Percentiles rank a stretch among this genome's conserved stretches.
Evolutionary conservation across 2,888 invertebrate genomes (phyloP).

Genomic region (Hololepta plana): DNA sequence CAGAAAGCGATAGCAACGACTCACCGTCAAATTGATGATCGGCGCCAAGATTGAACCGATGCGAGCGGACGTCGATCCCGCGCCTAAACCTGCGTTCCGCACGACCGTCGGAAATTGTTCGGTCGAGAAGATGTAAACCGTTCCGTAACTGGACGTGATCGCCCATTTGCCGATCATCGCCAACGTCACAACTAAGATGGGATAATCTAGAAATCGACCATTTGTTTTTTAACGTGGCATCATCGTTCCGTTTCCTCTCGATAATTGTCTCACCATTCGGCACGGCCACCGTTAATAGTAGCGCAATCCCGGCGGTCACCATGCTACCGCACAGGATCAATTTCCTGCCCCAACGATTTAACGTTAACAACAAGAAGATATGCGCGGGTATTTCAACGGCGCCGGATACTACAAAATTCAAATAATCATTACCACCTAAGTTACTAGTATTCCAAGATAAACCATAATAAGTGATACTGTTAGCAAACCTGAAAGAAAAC

Average conservation of each 20-base stretch:
- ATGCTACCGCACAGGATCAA: slow-evolving; percentile 49
- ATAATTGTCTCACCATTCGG: slow-evolving; percentile 29
- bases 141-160: slow-evolving; percentile 55
- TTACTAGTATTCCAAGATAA: slow-evolving; percentile 57
- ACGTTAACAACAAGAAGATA: slow-evolving; percentile 40
- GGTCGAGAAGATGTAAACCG: slow-evolving; percentile 53
- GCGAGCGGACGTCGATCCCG: slow-evolving; percentile 41
- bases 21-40: slow-evolving; percentile 36
- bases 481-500: slow-evolving; percentile 56
- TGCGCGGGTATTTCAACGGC: slow-evolving; percentile 63
- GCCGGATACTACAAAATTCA: slow-evolving; percentile 59
- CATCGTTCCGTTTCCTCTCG: no score
- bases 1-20: slow-evolving; percentile 5
- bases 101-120: slow-evolving; percentile 62
- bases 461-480: slow-evolving; percentile 61
- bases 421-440: slow-evolving; percentile 48
- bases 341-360: slow-evolving; percentile 54
- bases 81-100: slow-evolving; percentile 42
- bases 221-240: neutral
- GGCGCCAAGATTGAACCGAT: slow-evolving; percentile 44
- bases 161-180: slow-evolving; percentile 57
- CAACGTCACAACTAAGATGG: slow-evolving; percentile 36
- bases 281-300: slow-evolving; percentile 38
- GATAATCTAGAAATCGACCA: slow-evolving; percentile 25
- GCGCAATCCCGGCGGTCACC: slow-evolving; percentile 39